A percentile compares a stretch with the other conserved stretches of the same genome.
These are phyloP conservation scores for Lerema accius DNA, from an alignment of 1,140 invertebrate species.

Conservation along the genomic window DNA sequence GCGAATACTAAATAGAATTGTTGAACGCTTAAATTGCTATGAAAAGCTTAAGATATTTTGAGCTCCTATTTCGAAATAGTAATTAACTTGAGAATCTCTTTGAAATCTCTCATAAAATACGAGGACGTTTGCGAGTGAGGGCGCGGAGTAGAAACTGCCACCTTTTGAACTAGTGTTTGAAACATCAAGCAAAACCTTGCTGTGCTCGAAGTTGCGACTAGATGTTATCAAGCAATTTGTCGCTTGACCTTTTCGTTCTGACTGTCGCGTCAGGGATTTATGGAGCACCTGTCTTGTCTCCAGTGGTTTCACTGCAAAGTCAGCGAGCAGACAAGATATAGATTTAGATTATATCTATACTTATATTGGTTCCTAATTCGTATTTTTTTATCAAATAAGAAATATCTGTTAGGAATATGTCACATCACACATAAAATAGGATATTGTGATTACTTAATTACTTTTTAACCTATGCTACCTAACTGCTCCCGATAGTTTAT, in stretches of 20 bases:
- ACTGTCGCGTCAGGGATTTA: background rate
- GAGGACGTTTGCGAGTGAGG: slow-evolving; percentile 10
- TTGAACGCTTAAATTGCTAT: slow-evolving; percentile 8
- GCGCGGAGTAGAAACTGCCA: background rate
- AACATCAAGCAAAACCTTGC: background rate
- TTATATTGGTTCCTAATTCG: too few species aligned
- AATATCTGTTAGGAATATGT: too few species aligned
- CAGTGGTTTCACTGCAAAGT: too few species aligned
- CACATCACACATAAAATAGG: too few species aligned
- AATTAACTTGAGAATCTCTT: slow-evolving; percentile 29
- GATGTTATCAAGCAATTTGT: slow-evolving; percentile 15
- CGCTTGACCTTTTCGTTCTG: slow-evolving; percentile 9
- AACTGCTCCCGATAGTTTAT: too few species aligned
- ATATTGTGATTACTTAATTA: too few species aligned
- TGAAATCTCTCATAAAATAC: slow-evolving; percentile 23
- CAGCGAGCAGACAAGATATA: too few species aligned
- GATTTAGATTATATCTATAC: too few species aligned
- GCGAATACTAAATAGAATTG: slow-evolving; percentile 6
- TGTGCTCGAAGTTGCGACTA: slow-evolving; percentile 10
- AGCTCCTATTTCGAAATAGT: slow-evolving; percentile 5
- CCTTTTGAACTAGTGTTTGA: slow-evolving; percentile 12
- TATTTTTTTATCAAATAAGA: too few species aligned
- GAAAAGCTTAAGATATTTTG: slow-evolving; percentile 17
- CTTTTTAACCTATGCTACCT: too few species aligned
- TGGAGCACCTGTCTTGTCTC: too few species aligned